phyloP scores from a whole-genome alignment of 2,113 vertebrate species.

The Oreocharis arfaki region DNA sequence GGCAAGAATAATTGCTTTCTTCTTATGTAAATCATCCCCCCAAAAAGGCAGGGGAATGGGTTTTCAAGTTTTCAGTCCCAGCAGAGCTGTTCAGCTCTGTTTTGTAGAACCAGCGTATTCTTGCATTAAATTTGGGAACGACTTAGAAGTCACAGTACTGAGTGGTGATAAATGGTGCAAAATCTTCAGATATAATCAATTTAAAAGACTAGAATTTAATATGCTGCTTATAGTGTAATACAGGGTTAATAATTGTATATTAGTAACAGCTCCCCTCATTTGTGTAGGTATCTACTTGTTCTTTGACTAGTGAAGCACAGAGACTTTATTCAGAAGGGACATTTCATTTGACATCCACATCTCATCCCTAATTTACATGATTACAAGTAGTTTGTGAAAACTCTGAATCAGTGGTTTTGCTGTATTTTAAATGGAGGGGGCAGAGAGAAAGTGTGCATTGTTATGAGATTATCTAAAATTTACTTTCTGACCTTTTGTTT shows the following conservation, averaged over 20 bases:
- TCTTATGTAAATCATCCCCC: background rate
- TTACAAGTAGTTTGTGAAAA: slow-evolving; percentile 39
- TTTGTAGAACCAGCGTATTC: background rate
- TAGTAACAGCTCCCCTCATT: background rate
- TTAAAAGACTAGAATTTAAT: background rate
- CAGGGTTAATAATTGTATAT: slow-evolving; percentile 27
- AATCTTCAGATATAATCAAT: background rate
- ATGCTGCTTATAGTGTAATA: background rate
- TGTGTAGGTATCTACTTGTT: slow-evolving; percentile 29
- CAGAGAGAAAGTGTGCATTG: background rate
- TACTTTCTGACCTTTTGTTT: slow-evolving; percentile 21
- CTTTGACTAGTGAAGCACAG: slow-evolving; percentile 37
- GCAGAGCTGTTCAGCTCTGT: background rate
- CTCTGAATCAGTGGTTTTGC: slow-evolving; percentile 18
- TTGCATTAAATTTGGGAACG: background rate
- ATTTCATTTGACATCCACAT: slow-evolving; percentile 36
- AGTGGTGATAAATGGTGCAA: background rate
- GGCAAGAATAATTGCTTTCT: slow-evolving; percentile 20
- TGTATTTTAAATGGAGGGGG: slow-evolving; percentile 23
- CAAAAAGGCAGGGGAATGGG: background rate
- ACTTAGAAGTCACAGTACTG: background rate
- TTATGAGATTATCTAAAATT: slow-evolving; percentile 1
- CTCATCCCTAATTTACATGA: slow-evolving; percentile 40
- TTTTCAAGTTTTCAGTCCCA: slow-evolving; percentile 1
- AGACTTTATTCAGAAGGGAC: slow-evolving; percentile 1